phyloP scores from a whole-genome alignment of 2,888 invertebrate species.

The Neoaliturus tenellus region DNA sequence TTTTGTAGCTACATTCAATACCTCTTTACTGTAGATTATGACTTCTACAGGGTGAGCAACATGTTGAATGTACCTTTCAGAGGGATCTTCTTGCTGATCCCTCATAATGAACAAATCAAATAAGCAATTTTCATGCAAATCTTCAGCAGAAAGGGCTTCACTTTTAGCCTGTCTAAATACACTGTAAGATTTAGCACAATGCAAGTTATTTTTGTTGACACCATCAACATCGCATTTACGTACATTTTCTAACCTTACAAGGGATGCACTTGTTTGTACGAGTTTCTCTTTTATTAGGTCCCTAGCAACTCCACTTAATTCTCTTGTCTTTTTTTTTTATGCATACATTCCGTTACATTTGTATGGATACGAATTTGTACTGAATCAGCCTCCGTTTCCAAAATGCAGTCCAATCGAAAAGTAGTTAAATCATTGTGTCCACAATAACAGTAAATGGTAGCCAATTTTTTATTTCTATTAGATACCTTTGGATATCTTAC shows the following conservation, averaged over 20 bases:
- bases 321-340: neutral
- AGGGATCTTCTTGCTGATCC: neutral
- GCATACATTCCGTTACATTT: neutral
- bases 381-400: no score
- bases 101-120: neutral
- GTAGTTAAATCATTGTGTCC: neutral
- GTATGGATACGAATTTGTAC: neutral
- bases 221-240: neutral
- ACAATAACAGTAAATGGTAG: neutral
- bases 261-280: neutral
- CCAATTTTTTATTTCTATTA: neutral
- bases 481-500: neutral
- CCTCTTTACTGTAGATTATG: neutral
- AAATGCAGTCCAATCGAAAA: neutral
- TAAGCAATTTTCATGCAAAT: neutral
- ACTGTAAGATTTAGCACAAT: neutral
- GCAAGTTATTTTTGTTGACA: neutral
- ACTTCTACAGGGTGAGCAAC: neutral
- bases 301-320: neutral
- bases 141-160: neutral
- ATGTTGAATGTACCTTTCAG: neutral
- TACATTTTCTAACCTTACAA: neutral
- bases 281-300: constrained; percentile 13
- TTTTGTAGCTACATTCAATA: neutral
- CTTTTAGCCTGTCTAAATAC: neutral